phyloP scores from a whole-genome alignment of 1,140 invertebrate species.

The Leptoteleia sp. region DNA sequence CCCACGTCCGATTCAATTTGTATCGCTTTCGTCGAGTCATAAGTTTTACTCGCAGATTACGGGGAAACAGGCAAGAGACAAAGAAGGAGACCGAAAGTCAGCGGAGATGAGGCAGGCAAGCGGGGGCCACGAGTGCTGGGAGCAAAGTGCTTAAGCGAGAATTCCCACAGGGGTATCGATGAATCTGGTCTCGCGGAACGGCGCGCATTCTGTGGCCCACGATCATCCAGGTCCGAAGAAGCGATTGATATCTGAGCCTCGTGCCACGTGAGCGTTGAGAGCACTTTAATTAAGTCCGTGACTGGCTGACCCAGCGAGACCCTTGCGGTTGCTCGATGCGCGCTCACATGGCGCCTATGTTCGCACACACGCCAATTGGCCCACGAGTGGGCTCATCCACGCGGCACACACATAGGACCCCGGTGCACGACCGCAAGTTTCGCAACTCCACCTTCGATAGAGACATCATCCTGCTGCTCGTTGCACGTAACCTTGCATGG shows the following conservation, averaged over 20 bases:
- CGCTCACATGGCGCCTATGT: slow-evolving; percentile 69
- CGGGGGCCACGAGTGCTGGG: slow-evolving; percentile 11
- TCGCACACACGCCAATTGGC: slow-evolving; percentile 63
- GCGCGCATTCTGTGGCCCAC: slow-evolving; percentile 62
- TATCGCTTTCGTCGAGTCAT: no score
- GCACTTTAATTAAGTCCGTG: slow-evolving; percentile 82
- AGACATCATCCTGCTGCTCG: slow-evolving; percentile 63
- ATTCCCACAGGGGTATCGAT: slow-evolving; percentile 68
- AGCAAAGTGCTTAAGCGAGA: slow-evolving; percentile 56
- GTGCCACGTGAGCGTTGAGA: slow-evolving; percentile 69
- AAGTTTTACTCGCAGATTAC: not conserved
- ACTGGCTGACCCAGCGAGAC: slow-evolving; percentile 78
- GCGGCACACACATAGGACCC: slow-evolving; percentile 45
- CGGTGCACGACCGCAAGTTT: slow-evolving; percentile 51
- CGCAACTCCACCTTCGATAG: slow-evolving; percentile 65
- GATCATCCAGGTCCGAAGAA: slow-evolving; percentile 68
- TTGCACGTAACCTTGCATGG: slow-evolving; percentile 65
- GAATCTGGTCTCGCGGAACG: slow-evolving; percentile 64
- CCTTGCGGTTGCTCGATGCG: slow-evolving; percentile 65
- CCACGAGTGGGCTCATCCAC: slow-evolving; percentile 50
- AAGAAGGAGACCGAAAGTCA: slow-evolving; percentile 10
- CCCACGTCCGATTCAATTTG: no score
- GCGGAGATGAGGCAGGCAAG: slow-evolving; percentile 29
- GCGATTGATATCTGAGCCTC: slow-evolving; percentile 70
- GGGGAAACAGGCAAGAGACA: not conserved